Evolutionary conservation across 2,888 invertebrate genomes (phyloP).

Genomic region (Acanthococcus lagerstroemiae): DNA sequence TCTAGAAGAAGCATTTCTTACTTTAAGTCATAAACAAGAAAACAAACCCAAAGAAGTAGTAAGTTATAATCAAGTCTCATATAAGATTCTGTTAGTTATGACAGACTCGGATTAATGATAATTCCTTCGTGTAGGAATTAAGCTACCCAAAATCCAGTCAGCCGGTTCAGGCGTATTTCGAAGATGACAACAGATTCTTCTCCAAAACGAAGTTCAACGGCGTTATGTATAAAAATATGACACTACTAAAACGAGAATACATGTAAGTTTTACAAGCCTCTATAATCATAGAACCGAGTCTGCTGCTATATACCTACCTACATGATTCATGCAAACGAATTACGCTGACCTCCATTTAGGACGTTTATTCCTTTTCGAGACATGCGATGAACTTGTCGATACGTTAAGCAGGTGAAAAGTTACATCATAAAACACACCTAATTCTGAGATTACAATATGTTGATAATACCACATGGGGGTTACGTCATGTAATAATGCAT

Average conservation of each 20-base stretch:
- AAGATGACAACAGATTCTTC: conserved; percentile 24
- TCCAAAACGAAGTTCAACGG: conserved; percentile 22
- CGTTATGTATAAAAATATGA: conserved; percentile 33
- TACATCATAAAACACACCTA: too few relatives aligned
- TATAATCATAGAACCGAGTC: too few relatives aligned
- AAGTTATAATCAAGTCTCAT: background rate
- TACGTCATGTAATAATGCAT: too few relatives aligned
- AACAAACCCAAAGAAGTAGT: conserved; percentile 16
- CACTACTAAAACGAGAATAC: conserved; percentile 31
- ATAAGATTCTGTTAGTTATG: background rate
- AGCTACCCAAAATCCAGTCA: conserved; percentile 19
- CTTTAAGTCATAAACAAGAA: conserved; percentile 46
- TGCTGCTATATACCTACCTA: too few relatives aligned
- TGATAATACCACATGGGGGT: too few relatives aligned
- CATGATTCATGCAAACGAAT: too few relatives aligned
- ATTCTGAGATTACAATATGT: too few relatives aligned
- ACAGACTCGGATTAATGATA: background rate
- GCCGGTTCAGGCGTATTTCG: conserved; percentile 16
- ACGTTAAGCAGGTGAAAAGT: too few relatives aligned
- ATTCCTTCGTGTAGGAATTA: background rate
- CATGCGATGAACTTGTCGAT: too few relatives aligned
- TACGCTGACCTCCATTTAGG: too few relatives aligned
- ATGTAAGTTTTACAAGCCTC: conserved; percentile 23
- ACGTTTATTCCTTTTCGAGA: too few relatives aligned
- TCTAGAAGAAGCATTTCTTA: conserved; percentile 47